Conservation (phyloP, 2,797 vertebrate genomes). For the Momotus momota region DNA sequence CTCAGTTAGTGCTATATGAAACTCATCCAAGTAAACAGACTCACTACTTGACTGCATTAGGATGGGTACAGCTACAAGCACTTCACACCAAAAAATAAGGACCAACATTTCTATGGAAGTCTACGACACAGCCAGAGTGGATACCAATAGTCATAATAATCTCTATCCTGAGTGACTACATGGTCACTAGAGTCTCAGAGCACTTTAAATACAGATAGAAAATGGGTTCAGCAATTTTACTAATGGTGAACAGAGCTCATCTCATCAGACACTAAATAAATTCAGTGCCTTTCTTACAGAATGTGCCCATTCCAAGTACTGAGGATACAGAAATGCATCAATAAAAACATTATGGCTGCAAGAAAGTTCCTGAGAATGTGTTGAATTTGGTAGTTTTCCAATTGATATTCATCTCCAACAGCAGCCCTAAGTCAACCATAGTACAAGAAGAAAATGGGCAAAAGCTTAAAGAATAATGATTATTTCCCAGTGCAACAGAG, state of each 20-base stretch:
- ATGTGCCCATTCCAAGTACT: not conserved
- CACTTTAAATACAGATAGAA: not conserved
- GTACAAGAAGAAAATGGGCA: not conserved
- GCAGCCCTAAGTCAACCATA: not conserved
- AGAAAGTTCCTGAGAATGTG: not conserved
- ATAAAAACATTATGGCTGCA: not conserved
- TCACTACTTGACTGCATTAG: not conserved
- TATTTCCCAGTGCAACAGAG: not conserved
- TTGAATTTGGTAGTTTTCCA: not conserved
- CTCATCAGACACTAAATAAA: not conserved
- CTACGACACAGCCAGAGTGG: not conserved
- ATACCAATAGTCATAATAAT: not conserved
- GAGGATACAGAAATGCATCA: not conserved
- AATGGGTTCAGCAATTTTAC: not conserved
- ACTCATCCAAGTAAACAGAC: not conserved
- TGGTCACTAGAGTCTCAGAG: not conserved
- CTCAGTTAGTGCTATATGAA: not conserved
- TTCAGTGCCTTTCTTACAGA: not conserved
- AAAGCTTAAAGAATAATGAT: not conserved
- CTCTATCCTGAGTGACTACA: not conserved
- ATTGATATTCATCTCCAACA: not conserved
- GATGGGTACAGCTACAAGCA: not conserved
- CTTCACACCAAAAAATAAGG: not conserved
- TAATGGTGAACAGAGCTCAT: not conserved
- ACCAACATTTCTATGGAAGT: accelerated